Base-by-base conservation (phyloP, 2,888 invertebrate genomes). In the Bursaphelenchus okinawaensis region DNA sequence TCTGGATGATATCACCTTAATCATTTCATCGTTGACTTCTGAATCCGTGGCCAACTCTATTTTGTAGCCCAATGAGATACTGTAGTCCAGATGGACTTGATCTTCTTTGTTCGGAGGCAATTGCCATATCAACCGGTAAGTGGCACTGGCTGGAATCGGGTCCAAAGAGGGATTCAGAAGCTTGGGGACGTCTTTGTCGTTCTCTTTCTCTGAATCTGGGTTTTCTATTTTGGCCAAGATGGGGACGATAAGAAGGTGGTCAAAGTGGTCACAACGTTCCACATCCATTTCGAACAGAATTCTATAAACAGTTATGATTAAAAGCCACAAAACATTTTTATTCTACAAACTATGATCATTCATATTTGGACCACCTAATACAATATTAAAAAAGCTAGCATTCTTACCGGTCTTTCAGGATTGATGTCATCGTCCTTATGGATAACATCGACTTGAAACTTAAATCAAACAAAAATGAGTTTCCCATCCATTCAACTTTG, bases 261-360 rank as follows among this genome's bases (percentile, higher is more conserved):
- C n/a, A 63, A 63, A 8, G 57, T 40, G 20, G 69, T 75, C 58
- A 69, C 67, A n/a, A 63, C 68, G 52, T 69, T 71, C 60, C 65
- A 69, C 61, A 52, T 80, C 80, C 51, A 77, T 67, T 63, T 78
- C 76, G 24, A 79, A 68, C 0, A 80, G 67, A 19, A 75, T 69
- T 40, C 76, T 75, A 22, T 54, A 55, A n/a, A n/a, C n/a, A n/a
- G n/a, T n/a, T n/a, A n/a, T n/a, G n/a, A n/a, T n/a, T n/a, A n/a
- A n/a, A n/a, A n/a, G n/a, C n/a, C n/a, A n/a, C n/a, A n/a, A n/a
- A n/a, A n/a, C n/a, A 27, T 58, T 54, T 19, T 60, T 52, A 29
- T 55, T n/a, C 52, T 60, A 12, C 64, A 57, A 52, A 16, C 7
- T 63, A 63, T 27, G 27, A 51, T 67, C n/a, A n/a, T n/a, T n/a